These are phyloP conservation scores for Drosophila anceps DNA, from an alignment of 2,888 invertebrate species.

Conservation along the genomic window DNA sequence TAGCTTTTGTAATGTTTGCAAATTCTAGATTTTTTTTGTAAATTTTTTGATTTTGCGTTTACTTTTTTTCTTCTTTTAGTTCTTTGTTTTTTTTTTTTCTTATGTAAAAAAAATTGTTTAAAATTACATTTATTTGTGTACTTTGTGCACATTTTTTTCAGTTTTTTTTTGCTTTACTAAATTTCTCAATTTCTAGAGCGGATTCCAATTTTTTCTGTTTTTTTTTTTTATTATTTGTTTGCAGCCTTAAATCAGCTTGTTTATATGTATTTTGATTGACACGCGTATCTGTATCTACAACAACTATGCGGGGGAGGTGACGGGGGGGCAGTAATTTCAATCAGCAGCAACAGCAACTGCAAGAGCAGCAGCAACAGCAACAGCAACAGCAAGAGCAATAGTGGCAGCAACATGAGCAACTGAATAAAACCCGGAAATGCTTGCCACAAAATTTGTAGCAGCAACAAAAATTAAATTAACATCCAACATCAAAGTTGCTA, in stretches of 20 bases:
- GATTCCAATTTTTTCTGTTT: not conserved
- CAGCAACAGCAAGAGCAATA: not conserved
- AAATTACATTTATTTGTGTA: conserved; percentile 48
- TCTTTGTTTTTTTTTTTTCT: not conserved
- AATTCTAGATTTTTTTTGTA: conserved; percentile 10
- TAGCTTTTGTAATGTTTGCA: conserved; percentile 16
- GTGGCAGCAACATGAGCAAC: conserved; percentile 24
- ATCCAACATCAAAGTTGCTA: conserved; percentile 67
- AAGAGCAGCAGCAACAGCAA: conserved; percentile 4
- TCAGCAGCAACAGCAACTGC: conserved; percentile 11
- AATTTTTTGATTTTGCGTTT: conserved; percentile 11
- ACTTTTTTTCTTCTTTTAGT: not conserved
- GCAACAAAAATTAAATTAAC: conserved; percentile 76
- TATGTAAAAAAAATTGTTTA: conserved; percentile 27
- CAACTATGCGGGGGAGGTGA: not conserved
- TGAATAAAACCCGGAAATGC: conserved; percentile 23
- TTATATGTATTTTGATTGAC: conserved; percentile 71
- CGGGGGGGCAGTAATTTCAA: conserved; percentile 17
- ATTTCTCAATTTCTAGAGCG: conserved; percentile 11
- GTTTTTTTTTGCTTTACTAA: not conserved
- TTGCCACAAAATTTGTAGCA: conserved; percentile 65
- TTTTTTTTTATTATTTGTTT: conserved; percentile 14
- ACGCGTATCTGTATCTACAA: conserved; percentile 53
- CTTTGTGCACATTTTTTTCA: conserved; percentile 55
- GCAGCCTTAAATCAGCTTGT: conserved; percentile 47